These are phyloP conservation scores for Glaucopsyche alexis DNA, from an alignment of 2,888 invertebrate genomes.

Conservation along the genomic window DNA sequence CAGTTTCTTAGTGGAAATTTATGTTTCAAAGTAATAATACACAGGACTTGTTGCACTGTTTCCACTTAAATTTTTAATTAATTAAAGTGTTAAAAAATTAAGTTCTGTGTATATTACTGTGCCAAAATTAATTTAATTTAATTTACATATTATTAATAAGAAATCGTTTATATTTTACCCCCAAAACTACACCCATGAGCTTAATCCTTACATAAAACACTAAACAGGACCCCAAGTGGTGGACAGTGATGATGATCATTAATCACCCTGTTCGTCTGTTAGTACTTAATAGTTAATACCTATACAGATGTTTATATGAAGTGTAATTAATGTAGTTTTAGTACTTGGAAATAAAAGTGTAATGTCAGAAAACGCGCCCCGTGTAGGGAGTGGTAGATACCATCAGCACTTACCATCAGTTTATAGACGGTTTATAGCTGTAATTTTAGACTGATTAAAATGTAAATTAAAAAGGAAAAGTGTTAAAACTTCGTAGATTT, in stretches of 20 bases:
- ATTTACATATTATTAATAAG: no score
- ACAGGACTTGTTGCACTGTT: no score
- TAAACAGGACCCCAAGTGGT: background rate
- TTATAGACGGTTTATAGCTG: slow-evolving; percentile 8
- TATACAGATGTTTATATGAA: background rate
- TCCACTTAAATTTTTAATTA: no score
- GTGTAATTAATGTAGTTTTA: slow-evolving; percentile 8
- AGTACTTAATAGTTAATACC: background rate
- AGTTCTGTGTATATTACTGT: no score
- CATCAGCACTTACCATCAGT: background rate
- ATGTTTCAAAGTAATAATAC: no score
- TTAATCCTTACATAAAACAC: no score
- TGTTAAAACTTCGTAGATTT: background rate
- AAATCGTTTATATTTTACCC: no score
- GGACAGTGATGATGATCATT: background rate
- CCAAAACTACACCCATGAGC: no score
- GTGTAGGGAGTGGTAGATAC: slow-evolving; percentile 13
- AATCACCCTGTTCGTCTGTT: background rate
- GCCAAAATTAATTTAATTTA: no score
- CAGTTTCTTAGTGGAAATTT: no score
- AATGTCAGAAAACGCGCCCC: slow-evolving; percentile 2
- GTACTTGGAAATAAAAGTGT: slow-evolving; percentile 3
- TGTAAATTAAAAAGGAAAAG: background rate
- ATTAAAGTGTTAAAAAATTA: no score
- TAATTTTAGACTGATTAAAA: slow-evolving; percentile 31